Conservation (phyloP, 2,888 invertebrate species). For the Heliconius hortense region DNA sequence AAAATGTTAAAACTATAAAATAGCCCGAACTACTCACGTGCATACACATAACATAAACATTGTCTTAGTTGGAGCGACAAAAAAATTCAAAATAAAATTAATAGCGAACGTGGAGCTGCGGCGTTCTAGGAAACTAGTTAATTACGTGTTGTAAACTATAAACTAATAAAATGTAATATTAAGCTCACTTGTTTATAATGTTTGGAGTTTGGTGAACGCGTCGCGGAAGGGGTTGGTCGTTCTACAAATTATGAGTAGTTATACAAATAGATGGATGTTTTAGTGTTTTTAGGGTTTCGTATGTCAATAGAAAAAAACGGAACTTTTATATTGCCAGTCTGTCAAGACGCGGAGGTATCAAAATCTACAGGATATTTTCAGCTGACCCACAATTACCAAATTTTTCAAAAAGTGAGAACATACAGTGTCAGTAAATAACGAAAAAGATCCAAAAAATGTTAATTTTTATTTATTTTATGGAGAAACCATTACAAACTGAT, state of each 20-base stretch:
- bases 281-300: background rate
- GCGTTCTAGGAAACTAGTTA: slow-evolving; percentile 72
- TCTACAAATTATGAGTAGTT: slow-evolving; percentile 15
- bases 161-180: slow-evolving; percentile 70
- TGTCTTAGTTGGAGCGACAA: slow-evolving; percentile 56
- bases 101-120: slow-evolving; percentile 59
- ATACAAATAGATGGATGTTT: background rate
- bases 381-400: too few species aligned
- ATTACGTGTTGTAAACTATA: slow-evolving; percentile 60
- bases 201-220: slow-evolving; percentile 42
- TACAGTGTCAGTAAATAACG: too few species aligned
- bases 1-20: slow-evolving; percentile 14
- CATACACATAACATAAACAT: slow-evolving; percentile 36
- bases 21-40: slow-evolving; percentile 27
- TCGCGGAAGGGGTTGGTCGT: slow-evolving; percentile 38
- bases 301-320: too few species aligned
- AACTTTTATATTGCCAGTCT: too few species aligned
- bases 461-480: too few species aligned
- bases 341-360: too few species aligned
- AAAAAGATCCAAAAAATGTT: too few species aligned
- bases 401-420: too few species aligned
- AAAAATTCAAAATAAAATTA: slow-evolving; percentile 61
- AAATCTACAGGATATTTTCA: too few species aligned
- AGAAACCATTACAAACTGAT: too few species aligned
- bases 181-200: slow-evolving; percentile 39